Evolutionary conservation across 2,113 vertebrate species (phyloP), one percentile per base, ranked within the genome.

Genomic region (Miniopterus natalensis): DNA sequence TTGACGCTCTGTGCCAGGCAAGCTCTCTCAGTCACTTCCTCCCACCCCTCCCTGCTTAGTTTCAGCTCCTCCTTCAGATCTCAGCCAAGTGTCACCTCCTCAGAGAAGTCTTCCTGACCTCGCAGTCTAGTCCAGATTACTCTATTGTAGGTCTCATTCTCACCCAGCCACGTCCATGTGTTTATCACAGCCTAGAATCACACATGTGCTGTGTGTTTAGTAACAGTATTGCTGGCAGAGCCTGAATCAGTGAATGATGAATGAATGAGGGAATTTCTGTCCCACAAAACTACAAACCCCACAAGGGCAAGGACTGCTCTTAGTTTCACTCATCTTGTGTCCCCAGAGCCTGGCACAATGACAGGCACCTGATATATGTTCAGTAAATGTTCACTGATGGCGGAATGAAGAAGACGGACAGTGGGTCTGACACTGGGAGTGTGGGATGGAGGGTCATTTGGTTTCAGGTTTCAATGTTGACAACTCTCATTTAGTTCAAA

Each of bases 401-500:
- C 55, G 57, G 78, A 63, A 53, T 3, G 36, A 59, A 66, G 27
- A 57, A 65, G 20, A 42, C 25, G 1, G 8, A 36, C 68, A 27
- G 6, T 0, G 0, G n/a, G 36, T 17, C 84, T 51, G 73, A 45
- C 29, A 3, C 61, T 8, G 12, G 31, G 49, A 77, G 31, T 21
- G 20, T 45, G 77, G 55, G 45, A 47, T 2, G 0, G 53, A 70
- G 40, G 77, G 27, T 71, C 57, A 25, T 79, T 31, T 71, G 87
- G 61, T 40, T 84, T 73, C 36, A 36, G 47, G n/a, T 86, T 74
- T 87, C 92, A 68, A 11, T 4, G 7, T 10, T 73, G 88, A 95
- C n/a, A 36, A 59, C 23, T 70, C 27, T 53, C 70, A 53, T 53
- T 92, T 73, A 65, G 57, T 77, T 92, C 73, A 90, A 92, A 87